A percentile compares a stretch with the other conserved stretches of the same genome.
These are phyloP conservation scores for Euzophera pinguis DNA, from an alignment of 2,888 invertebrate species.

Conservation along the genomic window DNA sequence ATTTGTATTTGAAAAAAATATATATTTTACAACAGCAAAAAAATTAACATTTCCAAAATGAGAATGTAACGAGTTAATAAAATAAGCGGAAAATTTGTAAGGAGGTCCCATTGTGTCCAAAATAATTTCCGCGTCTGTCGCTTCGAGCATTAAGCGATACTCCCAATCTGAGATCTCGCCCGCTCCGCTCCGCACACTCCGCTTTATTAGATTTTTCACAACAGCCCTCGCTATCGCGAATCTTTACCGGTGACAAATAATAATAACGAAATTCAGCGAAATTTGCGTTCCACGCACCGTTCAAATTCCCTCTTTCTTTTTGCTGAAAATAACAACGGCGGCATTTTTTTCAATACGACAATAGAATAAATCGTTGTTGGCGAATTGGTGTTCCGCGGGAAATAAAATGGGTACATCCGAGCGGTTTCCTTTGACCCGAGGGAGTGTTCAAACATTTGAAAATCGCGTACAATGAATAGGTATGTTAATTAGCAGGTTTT, in stretches of 20 bases:
- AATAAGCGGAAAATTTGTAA: not conserved
- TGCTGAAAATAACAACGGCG: slow-evolving; percentile 40
- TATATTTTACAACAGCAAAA: too few species aligned
- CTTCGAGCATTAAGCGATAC: slow-evolving; percentile 44
- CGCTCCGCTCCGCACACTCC: slow-evolving; percentile 38
- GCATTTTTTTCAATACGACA: slow-evolving; percentile 48
- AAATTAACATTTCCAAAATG: not conserved
- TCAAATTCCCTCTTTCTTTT: slow-evolving; percentile 26
- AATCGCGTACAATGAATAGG: slow-evolving; percentile 24
- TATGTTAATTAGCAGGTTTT: slow-evolving; percentile 52
- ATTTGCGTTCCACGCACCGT: slow-evolving; percentile 50
- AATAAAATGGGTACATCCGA: slow-evolving; percentile 31
- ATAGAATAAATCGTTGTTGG: slow-evolving; percentile 43
- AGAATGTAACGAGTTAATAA: not conserved
- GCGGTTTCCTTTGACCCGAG: slow-evolving; percentile 15
- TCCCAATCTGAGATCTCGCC: slow-evolving; percentile 42
- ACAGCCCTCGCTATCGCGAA: slow-evolving; percentile 46
- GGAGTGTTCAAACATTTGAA: slow-evolving; percentile 39
- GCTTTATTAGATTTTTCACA: slow-evolving; percentile 61
- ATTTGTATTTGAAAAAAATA: too few species aligned
- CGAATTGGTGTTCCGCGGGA: slow-evolving; percentile 28
- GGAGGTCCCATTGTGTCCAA: not conserved
- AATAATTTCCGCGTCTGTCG: slow-evolving; percentile 24
- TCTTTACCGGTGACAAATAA: slow-evolving; percentile 58
- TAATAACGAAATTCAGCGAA: slow-evolving; percentile 60